Conservation (phyloP, 2,888 invertebrate genomes). For the Ecliptopera silaceata region DNA sequence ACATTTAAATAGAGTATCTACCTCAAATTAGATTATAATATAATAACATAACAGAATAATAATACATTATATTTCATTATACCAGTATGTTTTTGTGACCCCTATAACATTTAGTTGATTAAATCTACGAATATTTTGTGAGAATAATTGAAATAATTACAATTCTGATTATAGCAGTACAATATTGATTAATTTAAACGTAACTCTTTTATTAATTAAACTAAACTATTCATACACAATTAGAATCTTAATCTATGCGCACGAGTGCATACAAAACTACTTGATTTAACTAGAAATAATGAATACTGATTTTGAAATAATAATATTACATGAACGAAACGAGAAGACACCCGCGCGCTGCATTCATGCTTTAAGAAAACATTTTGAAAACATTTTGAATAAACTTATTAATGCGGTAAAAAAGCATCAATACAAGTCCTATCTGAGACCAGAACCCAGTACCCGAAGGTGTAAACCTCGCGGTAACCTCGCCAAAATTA, state of each 20-base stretch:
- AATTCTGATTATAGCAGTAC: slow-evolving; percentile 27
- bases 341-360: slow-evolving; percentile 1
- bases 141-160: slow-evolving; percentile 32
- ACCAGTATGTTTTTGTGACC: slow-evolving; percentile 40
- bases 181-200: slow-evolving; percentile 25
- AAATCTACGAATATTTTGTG: slow-evolving; percentile 33
- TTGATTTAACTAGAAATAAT: neutral
- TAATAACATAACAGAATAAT: slow-evolving; percentile 25
- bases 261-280: slow-evolving; percentile 13
- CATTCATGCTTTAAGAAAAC: slow-evolving; percentile 5
- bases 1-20: slow-evolving; percentile 16
- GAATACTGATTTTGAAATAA: slow-evolving; percentile 2
- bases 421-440: neutral
- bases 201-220: slow-evolving; percentile 13
- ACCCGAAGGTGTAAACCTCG: too few relatives aligned
- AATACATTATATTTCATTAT: slow-evolving; percentile 24
- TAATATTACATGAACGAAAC: neutral
- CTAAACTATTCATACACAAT: slow-evolving; percentile 24
- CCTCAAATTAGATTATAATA: slow-evolving; percentile 4
- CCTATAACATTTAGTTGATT: slow-evolving; percentile 35
- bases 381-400: neutral
- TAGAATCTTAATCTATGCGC: slow-evolving; percentile 12
- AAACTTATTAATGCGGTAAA: neutral
- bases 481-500: slow-evolving; percentile 1
- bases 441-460: neutral